These are phyloP conservation scores for Lordiphosa andalusiaca DNA, from an alignment of 2,888 invertebrate genomes.

Conservation along the genomic window DNA sequence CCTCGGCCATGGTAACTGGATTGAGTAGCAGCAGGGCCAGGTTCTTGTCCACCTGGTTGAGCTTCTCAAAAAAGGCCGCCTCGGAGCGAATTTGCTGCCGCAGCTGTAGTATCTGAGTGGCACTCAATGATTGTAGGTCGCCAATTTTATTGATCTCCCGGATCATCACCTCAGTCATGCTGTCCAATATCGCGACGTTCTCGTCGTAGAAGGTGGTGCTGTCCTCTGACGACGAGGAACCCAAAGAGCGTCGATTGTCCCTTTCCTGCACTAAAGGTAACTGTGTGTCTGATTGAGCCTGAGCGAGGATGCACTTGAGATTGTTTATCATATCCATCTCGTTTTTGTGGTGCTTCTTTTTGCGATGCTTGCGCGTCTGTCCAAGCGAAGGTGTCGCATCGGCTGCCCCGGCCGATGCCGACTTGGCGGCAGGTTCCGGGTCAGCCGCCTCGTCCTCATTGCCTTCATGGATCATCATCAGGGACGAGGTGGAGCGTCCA, in stretches of 20 bases:
- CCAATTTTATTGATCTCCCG: constrained; percentile 77
- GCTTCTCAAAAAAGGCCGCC: constrained; percentile 76
- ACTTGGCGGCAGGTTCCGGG: background rate
- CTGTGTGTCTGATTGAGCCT: constrained; percentile 20
- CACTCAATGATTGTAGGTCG: constrained; percentile 62
- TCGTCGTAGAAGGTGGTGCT: constrained; percentile 24
- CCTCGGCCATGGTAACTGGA: constrained; percentile 71
- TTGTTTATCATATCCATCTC: constrained; percentile 80
- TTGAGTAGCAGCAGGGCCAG: constrained; percentile 76
- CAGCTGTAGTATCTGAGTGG: constrained; percentile 66
- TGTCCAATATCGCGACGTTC: constrained; percentile 43
- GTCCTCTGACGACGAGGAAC: constrained; percentile 8
- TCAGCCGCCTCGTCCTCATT: constrained; percentile 84
- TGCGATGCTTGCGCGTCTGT: constrained; percentile 68
- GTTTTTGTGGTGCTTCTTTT: constrained; percentile 77
- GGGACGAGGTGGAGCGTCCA: constrained; percentile 82
- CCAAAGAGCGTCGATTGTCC: no score
- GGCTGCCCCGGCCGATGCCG: background rate
- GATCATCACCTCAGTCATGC: constrained; percentile 57
- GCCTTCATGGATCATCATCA: constrained; percentile 94
- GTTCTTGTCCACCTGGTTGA: constrained; percentile 78
- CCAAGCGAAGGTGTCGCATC: constrained; percentile 26
- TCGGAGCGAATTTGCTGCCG: constrained; percentile 70
- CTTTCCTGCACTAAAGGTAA: background rate
- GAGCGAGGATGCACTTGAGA: constrained; percentile 73